Evolutionary conservation across 2,888 invertebrate species (phyloP), one percentile per base, ranked within the genome.

Genomic region (Polymixis flavicincta): DNA sequence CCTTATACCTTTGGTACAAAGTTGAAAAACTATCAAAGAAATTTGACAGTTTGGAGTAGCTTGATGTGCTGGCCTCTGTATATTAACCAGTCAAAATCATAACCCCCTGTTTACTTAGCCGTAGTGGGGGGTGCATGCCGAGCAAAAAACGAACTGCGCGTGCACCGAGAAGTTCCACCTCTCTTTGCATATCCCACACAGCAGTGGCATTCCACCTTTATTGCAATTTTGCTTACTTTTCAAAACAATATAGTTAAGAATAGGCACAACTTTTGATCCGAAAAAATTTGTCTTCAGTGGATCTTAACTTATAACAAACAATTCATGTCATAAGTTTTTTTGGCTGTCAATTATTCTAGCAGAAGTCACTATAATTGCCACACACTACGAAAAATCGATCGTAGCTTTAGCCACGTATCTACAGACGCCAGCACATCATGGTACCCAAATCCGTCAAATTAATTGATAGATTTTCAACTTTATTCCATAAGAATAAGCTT

Each of bases 321-420:
- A 48, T 45, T 19, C 28, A 17, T 32, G 50, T 73, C 80, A 55
- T 42, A 50, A 79, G 25, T 73, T 79, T 67, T 50, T 37, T 45
- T 11, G 22, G 22, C 68, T 68, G 74, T 73, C 80, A 79, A 79
- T 69, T 79, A 68, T 32, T 77, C 57, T 63, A 66, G 25, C 22
- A 48, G 25, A 52, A 57, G 32, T 57, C 19, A 57, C 22, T 50
- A 1, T 74, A 57, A 63, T 74, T 73, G 74, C 52, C 64, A 64
- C 28, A 52, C 13, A 52, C 11, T 22, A 28, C 17, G 42, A 68
- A 42, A 28, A 19, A 63, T 63, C 0, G 11, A n/a, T n/a, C 60
- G 22, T 37, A 59, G 32, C n/a, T 11, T n/a, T n/a, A 54, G 54
- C n/a, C 11, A 13, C 5, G 52, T 52, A n/a, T n/a, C n/a, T n/a